Base-by-base conservation (phyloP, 2,797 vertebrate genomes). In the Chromis chromis region DNA sequence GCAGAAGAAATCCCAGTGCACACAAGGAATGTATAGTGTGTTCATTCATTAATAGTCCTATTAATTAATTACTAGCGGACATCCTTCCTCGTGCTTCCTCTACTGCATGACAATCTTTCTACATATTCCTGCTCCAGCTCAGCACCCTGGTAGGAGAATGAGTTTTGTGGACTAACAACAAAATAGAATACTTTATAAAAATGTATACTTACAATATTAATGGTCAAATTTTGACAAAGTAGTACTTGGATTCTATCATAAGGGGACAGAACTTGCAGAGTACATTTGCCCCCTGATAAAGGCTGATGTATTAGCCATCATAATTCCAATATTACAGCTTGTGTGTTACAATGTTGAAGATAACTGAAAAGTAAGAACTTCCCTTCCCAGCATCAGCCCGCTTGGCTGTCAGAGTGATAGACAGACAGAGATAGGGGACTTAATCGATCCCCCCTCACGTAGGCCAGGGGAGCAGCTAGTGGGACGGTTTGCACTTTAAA, bases 401-500 rank as follows among this genome's bases (percentile, higher is more conserved):
- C 52, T 31, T 25, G 52, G 28, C 73, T 60, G 56, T 74, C 44
- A 60, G 50, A 57, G 22, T 68, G 67, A 91, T 27, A 33, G 72
- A 61, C 36, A 72, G 63, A 74, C 50, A 84, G 60, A 68, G 74
- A 48, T 19, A 3, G 21, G 72, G 67, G 65, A 31, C 39, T 44
- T 71, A 70, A 94, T 93, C 54, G 74, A 93, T 89, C 73, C 10
- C 36, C 42, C 39, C 17, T 56, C 61, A 65, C 48, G 46, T 21
- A 63, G 53, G 49, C 77, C 71, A 76, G 56, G 25, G 58, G 40
- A 83, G 81, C 76, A 78, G 69, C 74, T 65, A 25, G 17, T 46
- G 36, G 82, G 79, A 87, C 48, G 22, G 65, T 89, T 87, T 87
- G 82, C 83, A 88, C 87, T 93, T 90, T 79, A 86, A 92, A 91